A percentile compares a stretch with the other conserved stretches of the same genome.
Evolutionary conservation across 2,888 invertebrate species (phyloP).

Genomic region (Aphrophora alni): DNA sequence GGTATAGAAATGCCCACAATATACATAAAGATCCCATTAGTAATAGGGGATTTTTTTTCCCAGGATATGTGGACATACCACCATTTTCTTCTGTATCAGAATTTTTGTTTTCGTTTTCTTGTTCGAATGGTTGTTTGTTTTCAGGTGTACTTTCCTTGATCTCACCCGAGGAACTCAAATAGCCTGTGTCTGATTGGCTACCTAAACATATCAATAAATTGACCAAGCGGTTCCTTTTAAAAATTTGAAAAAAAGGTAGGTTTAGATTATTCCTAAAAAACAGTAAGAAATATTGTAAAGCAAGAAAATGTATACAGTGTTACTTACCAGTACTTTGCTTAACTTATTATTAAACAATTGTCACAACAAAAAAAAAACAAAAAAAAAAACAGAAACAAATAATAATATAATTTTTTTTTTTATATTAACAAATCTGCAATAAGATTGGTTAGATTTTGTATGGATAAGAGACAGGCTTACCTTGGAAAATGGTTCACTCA

Average conservation of each 20-base stretch:
- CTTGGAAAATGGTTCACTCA: too few species aligned
- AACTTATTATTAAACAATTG: too few species aligned
- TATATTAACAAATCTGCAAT: too few species aligned
- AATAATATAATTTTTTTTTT: too few species aligned
- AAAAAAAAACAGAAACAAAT: too few species aligned
- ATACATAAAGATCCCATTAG: background rate
- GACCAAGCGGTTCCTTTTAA: background rate
- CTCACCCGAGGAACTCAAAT: slow-evolving; percentile 55
- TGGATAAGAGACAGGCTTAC: too few species aligned
- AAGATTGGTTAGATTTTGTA: too few species aligned
- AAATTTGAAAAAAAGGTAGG: background rate
- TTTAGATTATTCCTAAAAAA: background rate
- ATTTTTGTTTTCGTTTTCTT: background rate
- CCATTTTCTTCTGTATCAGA: slow-evolving; percentile 21
- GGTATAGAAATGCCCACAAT: background rate
- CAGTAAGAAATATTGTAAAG: background rate
- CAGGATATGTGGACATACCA: slow-evolving; percentile 21
- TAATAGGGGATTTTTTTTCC: background rate
- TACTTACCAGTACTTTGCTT: too few species aligned
- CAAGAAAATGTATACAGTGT: background rate
- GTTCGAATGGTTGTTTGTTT: slow-evolving; percentile 9
- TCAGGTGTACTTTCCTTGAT: slow-evolving; percentile 21
- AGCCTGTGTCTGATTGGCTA: slow-evolving; percentile 59
- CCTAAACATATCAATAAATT: slow-evolving; percentile 50
- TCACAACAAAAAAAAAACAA: too few species aligned